Percentiles rank a stretch among this genome's conserved stretches.
These are phyloP conservation scores for Papilio machaon DNA, from an alignment of 1,140 invertebrate species.

Conservation along the genomic window DNA sequence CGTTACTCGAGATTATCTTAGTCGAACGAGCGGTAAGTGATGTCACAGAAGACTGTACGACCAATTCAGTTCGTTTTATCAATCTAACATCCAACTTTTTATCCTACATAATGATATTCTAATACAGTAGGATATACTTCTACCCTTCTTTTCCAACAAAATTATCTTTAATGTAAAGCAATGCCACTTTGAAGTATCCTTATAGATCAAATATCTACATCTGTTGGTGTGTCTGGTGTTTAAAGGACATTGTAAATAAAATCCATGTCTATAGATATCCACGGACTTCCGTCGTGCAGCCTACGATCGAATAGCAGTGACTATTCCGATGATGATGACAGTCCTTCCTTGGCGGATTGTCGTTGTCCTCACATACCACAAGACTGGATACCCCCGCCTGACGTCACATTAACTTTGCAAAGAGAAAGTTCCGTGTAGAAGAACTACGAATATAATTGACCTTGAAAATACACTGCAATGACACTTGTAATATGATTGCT, in stretches of 20 bases:
- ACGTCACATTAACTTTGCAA: constrained; percentile 32
- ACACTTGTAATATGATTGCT: too few species aligned
- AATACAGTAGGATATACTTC: too few species aligned
- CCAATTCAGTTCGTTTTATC: background rate
- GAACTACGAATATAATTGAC: background rate
- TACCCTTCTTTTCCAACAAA: too few species aligned
- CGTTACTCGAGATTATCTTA: constrained; percentile 27
- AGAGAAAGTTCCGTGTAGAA: constrained; percentile 33
- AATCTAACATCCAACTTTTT: too few species aligned
- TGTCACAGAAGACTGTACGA: background rate
- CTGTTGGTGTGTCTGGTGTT: too few species aligned
- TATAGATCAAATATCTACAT: too few species aligned
- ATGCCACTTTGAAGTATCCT: too few species aligned
- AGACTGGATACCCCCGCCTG: constrained; percentile 31
- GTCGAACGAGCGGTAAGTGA: constrained; percentile 28
- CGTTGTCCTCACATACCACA: background rate
- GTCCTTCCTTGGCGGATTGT: constrained; percentile 9
- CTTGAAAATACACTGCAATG: background rate
- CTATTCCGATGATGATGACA: constrained; percentile 17
- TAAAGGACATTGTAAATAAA: too few species aligned
- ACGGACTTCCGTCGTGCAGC: constrained; percentile 6
- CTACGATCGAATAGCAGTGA: constrained; percentile 27
- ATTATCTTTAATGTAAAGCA: too few species aligned
- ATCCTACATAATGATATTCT: too few species aligned
- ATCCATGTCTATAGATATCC: constrained; percentile 8